Evolutionary conservation across 2,113 vertebrate genomes (phyloP).

Genomic region (Gobiocypris rarus): DNA sequence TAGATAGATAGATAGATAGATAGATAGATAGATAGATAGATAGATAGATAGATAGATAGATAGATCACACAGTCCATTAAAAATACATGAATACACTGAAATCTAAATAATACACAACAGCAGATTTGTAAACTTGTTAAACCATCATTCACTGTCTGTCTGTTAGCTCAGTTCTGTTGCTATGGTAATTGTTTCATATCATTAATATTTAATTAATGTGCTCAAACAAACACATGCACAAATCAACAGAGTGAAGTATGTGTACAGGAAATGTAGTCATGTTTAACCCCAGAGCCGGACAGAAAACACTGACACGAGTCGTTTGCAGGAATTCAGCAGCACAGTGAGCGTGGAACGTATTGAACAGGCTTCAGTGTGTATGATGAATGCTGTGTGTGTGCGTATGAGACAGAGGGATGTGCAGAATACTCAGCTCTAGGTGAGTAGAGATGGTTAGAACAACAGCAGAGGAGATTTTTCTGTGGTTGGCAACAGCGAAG

Average conservation of each 20-base stretch:
- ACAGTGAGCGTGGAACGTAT: no score
- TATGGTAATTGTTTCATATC: constrained; percentile 22
- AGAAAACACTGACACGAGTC: no score
- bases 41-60: neutral
- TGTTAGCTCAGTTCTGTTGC: neutral
- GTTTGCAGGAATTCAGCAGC: no score
- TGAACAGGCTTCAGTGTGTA: neutral
- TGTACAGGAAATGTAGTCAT: neutral
- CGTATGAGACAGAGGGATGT: neutral
- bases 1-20: neutral
- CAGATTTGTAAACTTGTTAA: neutral
- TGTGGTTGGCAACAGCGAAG: constrained; percentile 43
- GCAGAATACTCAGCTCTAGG: neutral
- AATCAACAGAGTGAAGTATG: neutral
- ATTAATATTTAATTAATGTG: neutral
- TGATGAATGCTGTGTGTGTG: neutral
- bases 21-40: neutral
- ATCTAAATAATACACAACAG: neutral
- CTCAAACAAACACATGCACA: neutral
- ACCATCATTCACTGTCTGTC: neutral
- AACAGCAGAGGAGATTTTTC: constrained; percentile 31
- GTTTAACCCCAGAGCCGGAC: neutral
- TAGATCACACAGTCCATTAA: neutral
- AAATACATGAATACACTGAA: neutral
- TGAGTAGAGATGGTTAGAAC: constrained; percentile 14